A percentile compares a stretch with the other conserved stretches of the same genome.
phyloP scores from a whole-genome alignment of 2,888 invertebrate species.

The Chirona hameri region DNA sequence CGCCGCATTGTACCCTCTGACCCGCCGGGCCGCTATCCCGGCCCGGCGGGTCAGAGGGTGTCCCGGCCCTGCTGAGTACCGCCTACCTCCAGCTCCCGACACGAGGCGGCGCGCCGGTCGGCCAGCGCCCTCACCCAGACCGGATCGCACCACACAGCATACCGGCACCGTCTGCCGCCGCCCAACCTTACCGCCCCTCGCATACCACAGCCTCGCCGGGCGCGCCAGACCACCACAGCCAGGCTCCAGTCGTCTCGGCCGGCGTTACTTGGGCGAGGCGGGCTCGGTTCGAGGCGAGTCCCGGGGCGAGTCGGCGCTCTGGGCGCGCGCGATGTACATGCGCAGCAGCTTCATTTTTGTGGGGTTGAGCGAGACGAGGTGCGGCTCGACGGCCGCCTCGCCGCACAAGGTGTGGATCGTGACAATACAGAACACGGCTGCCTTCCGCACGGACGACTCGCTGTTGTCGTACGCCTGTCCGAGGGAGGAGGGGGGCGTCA shows the following conservation, averaged over 20 bases:
- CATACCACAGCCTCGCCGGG: too few relatives aligned
- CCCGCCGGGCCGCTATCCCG: too few relatives aligned
- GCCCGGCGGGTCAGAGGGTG: too few relatives aligned
- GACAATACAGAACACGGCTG: constrained; percentile 96
- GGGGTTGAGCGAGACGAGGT: constrained; percentile 73
- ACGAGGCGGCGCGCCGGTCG: too few relatives aligned
- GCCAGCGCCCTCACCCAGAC: too few relatives aligned
- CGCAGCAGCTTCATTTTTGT: constrained; percentile 85
- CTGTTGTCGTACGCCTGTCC: constrained; percentile 80
- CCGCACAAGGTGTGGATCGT: constrained; percentile 86
- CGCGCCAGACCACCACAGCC: too few relatives aligned
- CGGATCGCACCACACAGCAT: too few relatives aligned
- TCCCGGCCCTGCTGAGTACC: too few relatives aligned
- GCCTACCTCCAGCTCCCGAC: too few relatives aligned
- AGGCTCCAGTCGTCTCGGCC: neutral
- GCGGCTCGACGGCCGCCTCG: constrained; percentile 75
- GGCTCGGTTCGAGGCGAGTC: constrained; percentile 37
- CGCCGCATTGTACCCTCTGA: too few relatives aligned
- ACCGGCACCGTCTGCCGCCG: neutral
- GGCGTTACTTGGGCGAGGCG: constrained; percentile 36
- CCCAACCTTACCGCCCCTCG: too few relatives aligned
- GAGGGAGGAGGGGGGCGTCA: neutral
- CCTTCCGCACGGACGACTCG: constrained; percentile 90
- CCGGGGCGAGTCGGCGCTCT: constrained; percentile 36
- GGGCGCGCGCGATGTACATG: constrained; percentile 66